Evolutionary conservation across 2,888 invertebrate genomes (phyloP), one percentile per base, ranked within the genome.

Genomic region (Penaeus monodon): DNA sequence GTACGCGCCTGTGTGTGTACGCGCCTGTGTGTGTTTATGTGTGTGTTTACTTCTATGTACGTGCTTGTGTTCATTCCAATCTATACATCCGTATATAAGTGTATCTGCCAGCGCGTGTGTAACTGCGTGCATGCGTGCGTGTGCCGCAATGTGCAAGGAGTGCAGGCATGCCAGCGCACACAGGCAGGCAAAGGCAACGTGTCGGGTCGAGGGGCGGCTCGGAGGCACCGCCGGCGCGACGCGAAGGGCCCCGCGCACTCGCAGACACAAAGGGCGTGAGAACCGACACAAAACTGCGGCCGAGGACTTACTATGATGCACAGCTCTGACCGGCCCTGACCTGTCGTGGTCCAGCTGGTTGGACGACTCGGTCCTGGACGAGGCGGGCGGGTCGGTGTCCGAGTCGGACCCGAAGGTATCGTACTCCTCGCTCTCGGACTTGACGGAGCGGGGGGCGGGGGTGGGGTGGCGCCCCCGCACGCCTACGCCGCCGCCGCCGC

Each of bases 271-370:
- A 33, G 81, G 38, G 64, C 24, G 81, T 66, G 81, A 33, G 27
- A 82, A 82, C 73, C 70, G 70, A 10, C 20, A 64, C 38, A 80
- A 24, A 68, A 74, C 76, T 63, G 20, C 17, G 57, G 80, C 44
- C 44, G 68, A 66, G 88, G 88, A 88, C 88, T 88, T 88, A 88
- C 88, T 88, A 88, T 88, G 88, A 88, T 88, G 88, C 88, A 88
- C 84, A 74, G 88, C 88, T 81, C 88, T 88, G 80, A 88, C 84
- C 81, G 65, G 84, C 63, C 84, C 88, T 88, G 88, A 88, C 88
- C 88, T 88, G 84, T 88, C 88, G 84, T 88, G 88, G 88, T 88
- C 88, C 65, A 88, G 84, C 81, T 88, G 88, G 57, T 88, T 88
- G n/a, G 88, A 88, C 17, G 88, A 88, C 68, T 88, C 88, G 17